These are phyloP conservation scores for Bursaphelenchus mucronatus DNA, from an alignment of 1,140 invertebrate species.

Conservation along the genomic window DNA sequence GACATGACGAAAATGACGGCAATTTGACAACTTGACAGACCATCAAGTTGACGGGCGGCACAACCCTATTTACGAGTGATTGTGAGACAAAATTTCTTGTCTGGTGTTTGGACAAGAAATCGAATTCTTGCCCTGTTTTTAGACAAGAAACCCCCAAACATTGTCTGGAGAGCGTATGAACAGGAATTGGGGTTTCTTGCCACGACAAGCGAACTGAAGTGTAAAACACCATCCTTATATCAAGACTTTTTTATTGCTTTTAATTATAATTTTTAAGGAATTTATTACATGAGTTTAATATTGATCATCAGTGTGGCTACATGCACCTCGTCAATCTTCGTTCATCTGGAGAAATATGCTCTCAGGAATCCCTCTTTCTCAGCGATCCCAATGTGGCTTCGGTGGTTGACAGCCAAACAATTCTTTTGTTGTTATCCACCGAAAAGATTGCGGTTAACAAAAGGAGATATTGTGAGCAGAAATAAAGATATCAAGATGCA, in stretches of 20 bases:
- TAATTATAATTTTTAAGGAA: constrained; percentile 44
- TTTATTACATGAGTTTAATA: constrained; percentile 60
- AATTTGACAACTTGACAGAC: no score
- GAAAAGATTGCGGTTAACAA: constrained; percentile 46
- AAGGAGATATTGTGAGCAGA: constrained; percentile 42
- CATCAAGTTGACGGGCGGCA: no score
- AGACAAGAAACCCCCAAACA: no score
- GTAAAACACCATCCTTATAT: no score
- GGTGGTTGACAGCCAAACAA: constrained; percentile 56
- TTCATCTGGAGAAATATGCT: constrained; percentile 58
- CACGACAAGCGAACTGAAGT: no score
- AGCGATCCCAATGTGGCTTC: constrained; percentile 49
- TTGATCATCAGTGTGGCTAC: constrained; percentile 56
- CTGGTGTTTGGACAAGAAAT: no score
- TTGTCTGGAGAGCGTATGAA: no score
- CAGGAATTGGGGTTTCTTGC: no score
- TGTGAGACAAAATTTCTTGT: no score
- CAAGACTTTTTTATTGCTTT: constrained; percentile 16
- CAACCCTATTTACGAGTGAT: no score
- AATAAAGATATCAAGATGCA: constrained; percentile 49
- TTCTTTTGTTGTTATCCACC: constrained; percentile 59
- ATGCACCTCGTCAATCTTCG: constrained; percentile 58
- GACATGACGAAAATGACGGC: no score
- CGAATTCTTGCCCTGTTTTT: no score
- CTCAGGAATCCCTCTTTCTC: constrained; percentile 50